These are phyloP conservation scores for Setophaga coronata DNA, from an alignment of 2,113 vertebrate genomes.

Conservation along the genomic window DNA sequence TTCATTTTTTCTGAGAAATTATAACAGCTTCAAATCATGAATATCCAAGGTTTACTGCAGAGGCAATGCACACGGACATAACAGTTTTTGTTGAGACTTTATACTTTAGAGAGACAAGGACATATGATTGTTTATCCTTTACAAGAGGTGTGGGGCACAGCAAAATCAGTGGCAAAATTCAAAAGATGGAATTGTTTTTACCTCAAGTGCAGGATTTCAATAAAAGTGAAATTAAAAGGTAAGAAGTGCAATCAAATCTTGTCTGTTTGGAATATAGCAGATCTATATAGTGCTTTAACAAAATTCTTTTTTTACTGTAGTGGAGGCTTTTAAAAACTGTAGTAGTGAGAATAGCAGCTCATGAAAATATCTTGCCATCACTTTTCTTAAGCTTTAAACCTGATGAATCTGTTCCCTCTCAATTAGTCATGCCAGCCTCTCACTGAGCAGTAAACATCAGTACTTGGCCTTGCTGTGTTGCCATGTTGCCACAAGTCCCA, in stretches of 20 bases:
- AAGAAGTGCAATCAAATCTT: not conserved
- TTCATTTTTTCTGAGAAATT: not conserved
- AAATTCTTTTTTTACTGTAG: not conserved
- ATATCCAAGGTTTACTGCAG: not conserved
- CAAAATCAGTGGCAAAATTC: not conserved
- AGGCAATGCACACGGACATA: not conserved
- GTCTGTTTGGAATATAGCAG: not conserved
- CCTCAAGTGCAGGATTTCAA: not conserved
- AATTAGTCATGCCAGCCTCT: not conserved
- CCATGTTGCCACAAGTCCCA: not conserved
- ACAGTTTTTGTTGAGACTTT: not conserved
- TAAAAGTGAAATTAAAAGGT: not conserved
- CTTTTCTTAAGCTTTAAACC: not conserved
- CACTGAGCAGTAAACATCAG: not conserved
- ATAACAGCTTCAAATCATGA: not conserved
- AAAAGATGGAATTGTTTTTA: not conserved
- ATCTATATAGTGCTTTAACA: not conserved
- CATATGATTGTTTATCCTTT: not conserved
- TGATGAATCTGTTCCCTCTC: not conserved
- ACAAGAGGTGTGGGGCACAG: not conserved
- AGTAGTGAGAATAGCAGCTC: not conserved
- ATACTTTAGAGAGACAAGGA: not conserved
- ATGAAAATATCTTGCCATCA: not conserved
- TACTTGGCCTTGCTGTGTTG: not conserved
- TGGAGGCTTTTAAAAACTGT: not conserved